phyloP scores from a whole-genome alignment of 2,888 invertebrate genomes.

The Neoascia interrupta region DNA sequence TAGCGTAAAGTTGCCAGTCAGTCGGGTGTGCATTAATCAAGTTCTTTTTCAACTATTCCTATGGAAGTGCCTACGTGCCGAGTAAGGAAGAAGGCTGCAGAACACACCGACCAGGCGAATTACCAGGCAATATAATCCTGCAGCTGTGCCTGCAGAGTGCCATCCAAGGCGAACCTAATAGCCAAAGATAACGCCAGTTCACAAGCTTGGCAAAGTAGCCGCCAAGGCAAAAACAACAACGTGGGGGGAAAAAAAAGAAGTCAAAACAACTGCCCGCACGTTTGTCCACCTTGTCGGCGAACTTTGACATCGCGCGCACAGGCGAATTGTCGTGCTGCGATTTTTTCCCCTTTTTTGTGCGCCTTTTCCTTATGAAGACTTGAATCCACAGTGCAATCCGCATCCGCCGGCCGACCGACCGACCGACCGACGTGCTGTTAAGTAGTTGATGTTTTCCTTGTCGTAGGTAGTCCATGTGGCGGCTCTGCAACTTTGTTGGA shows the following conservation, averaged over 20 bases:
- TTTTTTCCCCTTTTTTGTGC: constrained; percentile 9
- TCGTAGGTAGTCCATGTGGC: not conserved
- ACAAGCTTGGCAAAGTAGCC: constrained; percentile 4
- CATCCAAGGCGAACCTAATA: constrained; percentile 44
- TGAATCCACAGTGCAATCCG: constrained; percentile 27
- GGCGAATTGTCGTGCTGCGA: constrained; percentile 47
- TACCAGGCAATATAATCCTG: constrained; percentile 61
- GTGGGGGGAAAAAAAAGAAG: not conserved
- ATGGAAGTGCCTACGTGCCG: not conserved
- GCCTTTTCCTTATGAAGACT: constrained; percentile 8
- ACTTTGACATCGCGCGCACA: constrained; percentile 60
- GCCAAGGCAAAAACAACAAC: not conserved
- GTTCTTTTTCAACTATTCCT: constrained; percentile 34
- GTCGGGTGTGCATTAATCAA: constrained; percentile 58
- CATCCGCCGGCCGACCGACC: too few species aligned
- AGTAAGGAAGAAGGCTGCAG: not conserved
- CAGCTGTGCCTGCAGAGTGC: not conserved
- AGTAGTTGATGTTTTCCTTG: constrained; percentile 32
- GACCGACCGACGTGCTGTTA: constrained; percentile 58
- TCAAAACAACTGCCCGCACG: constrained; percentile 40
- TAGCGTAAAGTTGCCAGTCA: constrained; percentile 48
- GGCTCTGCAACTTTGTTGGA: constrained; percentile 37
- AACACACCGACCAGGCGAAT: constrained; percentile 35
- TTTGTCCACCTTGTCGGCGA: constrained; percentile 67
- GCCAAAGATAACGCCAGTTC: constrained; percentile 59